phyloP scores from a whole-genome alignment of 1,140 invertebrate species.

The Armadillidium nasatum region DNA sequence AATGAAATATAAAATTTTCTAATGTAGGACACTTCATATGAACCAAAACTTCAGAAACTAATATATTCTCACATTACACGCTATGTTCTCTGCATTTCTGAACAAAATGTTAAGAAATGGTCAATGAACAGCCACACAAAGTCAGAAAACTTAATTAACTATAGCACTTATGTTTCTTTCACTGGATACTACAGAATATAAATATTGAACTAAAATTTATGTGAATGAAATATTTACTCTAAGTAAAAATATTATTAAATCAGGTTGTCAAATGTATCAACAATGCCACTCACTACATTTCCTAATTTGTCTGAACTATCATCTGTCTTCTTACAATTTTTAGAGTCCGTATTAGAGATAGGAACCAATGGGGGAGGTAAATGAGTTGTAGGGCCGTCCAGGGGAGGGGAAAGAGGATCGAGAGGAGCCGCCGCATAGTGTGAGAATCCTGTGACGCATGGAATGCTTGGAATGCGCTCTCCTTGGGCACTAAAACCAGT shows the following conservation, averaged over 20 bases:
- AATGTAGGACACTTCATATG: no score
- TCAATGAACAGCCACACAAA: no score
- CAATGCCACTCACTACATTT: conserved; percentile 40
- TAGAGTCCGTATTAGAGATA: conserved; percentile 12
- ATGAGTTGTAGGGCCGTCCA: conserved; percentile 23
- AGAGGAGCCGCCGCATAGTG: conserved; percentile 7
- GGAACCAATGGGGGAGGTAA: conserved; percentile 35
- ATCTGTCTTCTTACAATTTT: conserved; percentile 38
- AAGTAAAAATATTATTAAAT: conserved; percentile 23
- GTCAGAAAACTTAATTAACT: no score
- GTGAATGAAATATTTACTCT: no score
- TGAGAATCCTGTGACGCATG: conserved; percentile 63
- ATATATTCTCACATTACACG: no score
- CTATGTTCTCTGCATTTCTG: no score
- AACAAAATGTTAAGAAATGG: no score
- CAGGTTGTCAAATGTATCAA: conserved; percentile 43
- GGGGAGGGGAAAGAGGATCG: conserved; percentile 30
- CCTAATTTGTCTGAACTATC: conserved; percentile 44
- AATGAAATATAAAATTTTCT: no score
- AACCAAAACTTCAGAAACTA: no score
- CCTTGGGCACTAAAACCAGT: conserved; percentile 64
- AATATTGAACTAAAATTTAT: no score
- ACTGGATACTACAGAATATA: no score
- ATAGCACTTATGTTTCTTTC: no score
- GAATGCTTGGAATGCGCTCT: conserved; percentile 65